Percentiles rank a stretch among this genome's conserved stretches.
Conservation (phyloP, 2,797 vertebrate species). For the Tragelaphus eurycerus region DNA sequence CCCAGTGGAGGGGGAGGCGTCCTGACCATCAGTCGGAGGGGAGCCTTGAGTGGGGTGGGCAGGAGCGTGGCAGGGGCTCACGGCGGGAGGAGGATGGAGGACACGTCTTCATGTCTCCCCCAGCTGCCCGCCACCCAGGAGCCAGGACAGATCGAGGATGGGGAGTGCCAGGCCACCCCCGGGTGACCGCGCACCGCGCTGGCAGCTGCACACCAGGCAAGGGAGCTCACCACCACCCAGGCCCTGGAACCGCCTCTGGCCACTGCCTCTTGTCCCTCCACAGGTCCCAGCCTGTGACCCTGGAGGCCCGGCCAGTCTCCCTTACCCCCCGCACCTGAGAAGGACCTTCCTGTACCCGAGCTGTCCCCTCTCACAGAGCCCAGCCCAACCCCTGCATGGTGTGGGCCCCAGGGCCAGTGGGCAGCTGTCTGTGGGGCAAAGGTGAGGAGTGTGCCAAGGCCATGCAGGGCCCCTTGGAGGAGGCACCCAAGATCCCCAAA, state of each 20-base stretch:
- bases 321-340: neutral
- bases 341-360: neutral
- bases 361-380: neutral
- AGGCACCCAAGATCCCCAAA: neutral
- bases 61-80: neutral
- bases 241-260: neutral
- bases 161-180: neutral
- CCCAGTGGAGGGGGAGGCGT: fast-evolving
- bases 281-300: neutral
- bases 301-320: neutral
- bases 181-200: fast-evolving
- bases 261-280: neutral
- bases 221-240: neutral
- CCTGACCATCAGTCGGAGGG: neutral
- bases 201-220: neutral
- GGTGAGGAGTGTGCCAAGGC: neutral
- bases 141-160: neutral
- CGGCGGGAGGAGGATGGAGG: fast-evolving
- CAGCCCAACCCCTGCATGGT: too few species aligned
- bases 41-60: neutral
- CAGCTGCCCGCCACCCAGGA: neutral
- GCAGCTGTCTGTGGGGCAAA: neutral
- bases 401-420: neutral
- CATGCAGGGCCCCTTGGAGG: too few species aligned
- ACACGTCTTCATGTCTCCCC: neutral